These are phyloP conservation scores for Brachionus koreanus DNA, from an alignment of 1,140 invertebrate genomes.

Conservation along the genomic window DNA sequence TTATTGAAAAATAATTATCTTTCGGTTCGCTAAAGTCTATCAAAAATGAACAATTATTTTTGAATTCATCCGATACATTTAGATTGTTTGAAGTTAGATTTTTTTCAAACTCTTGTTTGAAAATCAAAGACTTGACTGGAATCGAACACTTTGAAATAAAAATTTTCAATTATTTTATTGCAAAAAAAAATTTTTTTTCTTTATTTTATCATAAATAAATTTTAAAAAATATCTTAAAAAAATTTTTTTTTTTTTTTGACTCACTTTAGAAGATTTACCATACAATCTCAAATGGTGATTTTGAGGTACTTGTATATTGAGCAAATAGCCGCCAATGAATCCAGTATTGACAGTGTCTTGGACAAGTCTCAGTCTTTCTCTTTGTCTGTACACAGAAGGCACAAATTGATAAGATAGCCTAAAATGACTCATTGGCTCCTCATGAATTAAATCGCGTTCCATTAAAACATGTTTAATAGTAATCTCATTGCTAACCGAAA, in stretches of 20 bases:
- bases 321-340: conserved; percentile 26
- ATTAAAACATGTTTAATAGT: not conserved
- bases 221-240: not conserved
- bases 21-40: conserved; percentile 17
- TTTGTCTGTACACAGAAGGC: not conserved
- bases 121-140: not conserved
- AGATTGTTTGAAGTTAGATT: not conserved
- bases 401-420: not conserved
- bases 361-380: conserved; percentile 8
- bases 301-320: conserved; percentile 13
- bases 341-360: conserved; percentile 8
- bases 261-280: conserved; percentile 17
- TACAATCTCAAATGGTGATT: not conserved
- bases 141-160: not conserved
- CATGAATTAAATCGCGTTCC: not conserved
- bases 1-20: not conserved
- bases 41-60: conserved; percentile 9
- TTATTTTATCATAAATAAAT: not conserved
- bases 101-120: not conserved
- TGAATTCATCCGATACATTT: not conserved
- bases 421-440: not conserved
- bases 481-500: conserved; percentile 12
- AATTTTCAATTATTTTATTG: not conserved
- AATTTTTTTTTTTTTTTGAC: too few relatives aligned
- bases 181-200: not conserved